Evolutionary conservation across 2,888 invertebrate species (phyloP).

Genomic region (Xestobium rufovillosum): DNA sequence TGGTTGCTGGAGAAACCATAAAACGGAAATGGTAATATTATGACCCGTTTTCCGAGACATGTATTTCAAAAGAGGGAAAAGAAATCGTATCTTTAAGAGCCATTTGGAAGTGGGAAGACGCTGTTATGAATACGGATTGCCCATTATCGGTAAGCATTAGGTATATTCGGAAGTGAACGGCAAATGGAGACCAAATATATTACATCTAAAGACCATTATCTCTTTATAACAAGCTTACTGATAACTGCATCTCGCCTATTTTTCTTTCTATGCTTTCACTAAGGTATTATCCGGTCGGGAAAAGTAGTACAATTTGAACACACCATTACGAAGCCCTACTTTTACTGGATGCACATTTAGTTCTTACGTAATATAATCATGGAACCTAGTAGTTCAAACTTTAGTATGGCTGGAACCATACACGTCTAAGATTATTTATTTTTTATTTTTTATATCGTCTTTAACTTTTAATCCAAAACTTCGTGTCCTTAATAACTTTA

Average conservation of each 20-base stretch:
- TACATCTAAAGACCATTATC: slow-evolving; percentile 1
- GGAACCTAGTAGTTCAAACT: too few species aligned
- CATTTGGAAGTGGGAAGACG: neutral
- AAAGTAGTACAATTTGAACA: too few species aligned
- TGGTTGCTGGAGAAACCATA: neutral
- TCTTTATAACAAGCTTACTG: slow-evolving; percentile 2
- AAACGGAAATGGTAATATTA: neutral
- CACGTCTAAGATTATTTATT: too few species aligned
- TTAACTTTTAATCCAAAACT: too few species aligned
- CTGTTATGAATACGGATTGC: slow-evolving; percentile 1
- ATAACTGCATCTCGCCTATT: slow-evolving; percentile 1
- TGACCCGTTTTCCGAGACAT: neutral
- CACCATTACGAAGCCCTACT: too few species aligned
- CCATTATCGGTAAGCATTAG: slow-evolving; percentile 3
- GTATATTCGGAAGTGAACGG: neutral
- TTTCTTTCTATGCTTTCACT: too few species aligned
- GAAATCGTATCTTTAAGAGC: neutral
- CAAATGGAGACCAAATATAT: neutral
- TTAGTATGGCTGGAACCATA: too few species aligned
- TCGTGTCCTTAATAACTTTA: too few species aligned
- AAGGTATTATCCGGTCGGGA: too few species aligned
- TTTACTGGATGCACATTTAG: too few species aligned
- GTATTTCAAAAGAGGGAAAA: neutral
- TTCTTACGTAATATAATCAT: too few species aligned
- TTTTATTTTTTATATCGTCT: too few species aligned